Evolutionary conservation across 2,113 vertebrate species (phyloP).

Genomic region (Callorhinus ursinus): DNA sequence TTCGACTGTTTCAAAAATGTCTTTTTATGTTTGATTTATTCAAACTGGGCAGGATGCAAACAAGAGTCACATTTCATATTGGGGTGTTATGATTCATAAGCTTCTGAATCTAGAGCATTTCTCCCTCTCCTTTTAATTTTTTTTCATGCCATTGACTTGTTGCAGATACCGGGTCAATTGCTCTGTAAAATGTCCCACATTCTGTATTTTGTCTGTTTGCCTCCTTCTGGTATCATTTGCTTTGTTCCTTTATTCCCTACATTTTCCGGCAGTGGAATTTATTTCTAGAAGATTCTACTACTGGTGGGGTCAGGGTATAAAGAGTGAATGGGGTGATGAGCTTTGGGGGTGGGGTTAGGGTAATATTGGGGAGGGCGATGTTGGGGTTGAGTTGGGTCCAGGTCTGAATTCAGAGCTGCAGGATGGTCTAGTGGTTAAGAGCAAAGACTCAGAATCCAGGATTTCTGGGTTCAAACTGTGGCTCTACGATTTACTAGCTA

Average conservation of each 20-base stretch:
- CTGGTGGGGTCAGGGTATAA: background rate
- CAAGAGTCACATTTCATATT: background rate
- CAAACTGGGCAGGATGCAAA: background rate
- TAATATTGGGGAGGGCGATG: background rate
- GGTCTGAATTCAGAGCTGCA: background rate
- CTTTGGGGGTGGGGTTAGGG: background rate
- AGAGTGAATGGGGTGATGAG: background rate
- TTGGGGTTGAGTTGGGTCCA: background rate
- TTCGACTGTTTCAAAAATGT: background rate
- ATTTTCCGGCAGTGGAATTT: conserved; percentile 1
- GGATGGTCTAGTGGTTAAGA: background rate
- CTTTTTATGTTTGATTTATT: background rate
- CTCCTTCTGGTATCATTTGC: background rate
- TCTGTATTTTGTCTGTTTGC: background rate
- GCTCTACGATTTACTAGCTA: background rate
- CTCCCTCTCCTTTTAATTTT: background rate
- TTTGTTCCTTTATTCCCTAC: background rate
- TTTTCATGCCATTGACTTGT: background rate
- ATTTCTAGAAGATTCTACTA: background rate
- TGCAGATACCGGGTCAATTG: background rate
- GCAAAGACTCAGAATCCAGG: background rate
- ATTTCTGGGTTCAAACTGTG: conserved; percentile 31
- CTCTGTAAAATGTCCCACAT: background rate
- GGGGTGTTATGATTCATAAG: background rate
- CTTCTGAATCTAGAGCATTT: background rate